Evolutionary conservation across 2,797 vertebrate species (phyloP).

Genomic region (Nyctalus aviator): DNA sequence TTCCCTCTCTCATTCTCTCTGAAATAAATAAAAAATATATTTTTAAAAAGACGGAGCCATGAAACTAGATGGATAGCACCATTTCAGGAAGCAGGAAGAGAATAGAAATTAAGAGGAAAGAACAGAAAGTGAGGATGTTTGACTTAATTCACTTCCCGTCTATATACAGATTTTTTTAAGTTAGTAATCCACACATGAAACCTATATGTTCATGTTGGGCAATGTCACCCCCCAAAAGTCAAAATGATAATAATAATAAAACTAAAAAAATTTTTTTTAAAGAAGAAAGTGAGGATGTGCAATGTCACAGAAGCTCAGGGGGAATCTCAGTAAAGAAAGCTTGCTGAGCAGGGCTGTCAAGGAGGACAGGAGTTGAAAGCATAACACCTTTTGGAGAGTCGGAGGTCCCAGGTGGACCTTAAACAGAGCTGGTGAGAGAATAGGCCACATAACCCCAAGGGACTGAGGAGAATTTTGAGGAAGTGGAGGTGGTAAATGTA

Average conservation of each 20-base stretch:
- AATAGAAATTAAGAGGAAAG: not conserved
- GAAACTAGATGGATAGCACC: not conserved
- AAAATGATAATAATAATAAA: too few relatives aligned
- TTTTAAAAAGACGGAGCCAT: not conserved
- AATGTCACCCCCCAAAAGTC: too few relatives aligned
- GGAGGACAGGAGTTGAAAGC: not conserved
- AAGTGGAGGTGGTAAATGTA: not conserved
- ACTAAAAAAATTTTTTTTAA: too few relatives aligned
- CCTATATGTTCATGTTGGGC: too few relatives aligned
- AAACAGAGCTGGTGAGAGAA: not conserved
- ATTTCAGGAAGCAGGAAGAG: not conserved
- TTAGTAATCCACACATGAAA: too few relatives aligned
- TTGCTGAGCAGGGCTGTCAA: not conserved
- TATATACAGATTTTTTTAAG: too few relatives aligned
- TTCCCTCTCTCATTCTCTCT: too few relatives aligned
- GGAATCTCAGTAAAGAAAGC: not conserved
- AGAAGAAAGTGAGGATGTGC: not conserved
- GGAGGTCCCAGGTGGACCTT: not conserved
- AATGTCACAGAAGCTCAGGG: not conserved
- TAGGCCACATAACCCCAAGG: not conserved
- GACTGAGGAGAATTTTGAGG: not conserved
- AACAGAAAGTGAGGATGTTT: not conserved
- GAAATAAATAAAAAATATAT: too few relatives aligned
- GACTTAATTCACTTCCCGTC: too few relatives aligned
- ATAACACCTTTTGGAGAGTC: not conserved